Conservation (phyloP, 2,888 invertebrate species). For the Tupiocoris notatus region DNA sequence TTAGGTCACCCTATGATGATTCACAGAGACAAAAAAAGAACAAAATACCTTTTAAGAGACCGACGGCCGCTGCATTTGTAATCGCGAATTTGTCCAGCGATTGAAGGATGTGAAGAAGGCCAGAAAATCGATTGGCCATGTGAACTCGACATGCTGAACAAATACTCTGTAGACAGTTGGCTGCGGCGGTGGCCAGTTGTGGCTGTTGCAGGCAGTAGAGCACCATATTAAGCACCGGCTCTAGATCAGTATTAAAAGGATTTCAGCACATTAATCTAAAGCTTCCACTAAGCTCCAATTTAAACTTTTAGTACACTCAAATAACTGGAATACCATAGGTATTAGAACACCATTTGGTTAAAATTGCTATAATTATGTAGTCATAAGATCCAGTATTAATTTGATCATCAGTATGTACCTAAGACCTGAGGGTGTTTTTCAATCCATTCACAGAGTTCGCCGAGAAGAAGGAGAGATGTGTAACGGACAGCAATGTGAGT, state of each 20-base stretch:
- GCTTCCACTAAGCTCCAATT: no score
- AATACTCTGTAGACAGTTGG: slow-evolving; percentile 79
- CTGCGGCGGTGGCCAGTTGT: slow-evolving; percentile 75
- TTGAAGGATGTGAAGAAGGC: slow-evolving; percentile 72
- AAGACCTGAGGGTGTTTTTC: slow-evolving; percentile 79
- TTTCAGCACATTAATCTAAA: no score
- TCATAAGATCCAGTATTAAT: no score
- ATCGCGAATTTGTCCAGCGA: slow-evolving; percentile 71
- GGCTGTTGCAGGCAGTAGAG: slow-evolving; percentile 70
- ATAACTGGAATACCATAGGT: no score
- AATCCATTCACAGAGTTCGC: slow-evolving; percentile 94
- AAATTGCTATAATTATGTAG: no score
- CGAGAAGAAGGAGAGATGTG: slow-evolving; percentile 82
- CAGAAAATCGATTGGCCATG: slow-evolving; percentile 72
- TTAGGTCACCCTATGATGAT: no score
- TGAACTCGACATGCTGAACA: slow-evolving; percentile 77
- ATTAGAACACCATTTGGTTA: no score
- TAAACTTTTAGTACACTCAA: no score
- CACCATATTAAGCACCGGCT: slow-evolving; percentile 78
- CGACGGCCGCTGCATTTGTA: slow-evolving; percentile 71
- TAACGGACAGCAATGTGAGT: slow-evolving; percentile 84
- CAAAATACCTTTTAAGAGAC: slow-evolving; percentile 65
- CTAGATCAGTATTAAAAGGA: no score
- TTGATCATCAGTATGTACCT: slow-evolving; percentile 57
- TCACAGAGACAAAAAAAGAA: slow-evolving; percentile 49